Evolutionary conservation across 1,140 invertebrate genomes (phyloP), one percentile per base, ranked within the genome.

Genomic region (Eupristina koningsbergeri): DNA sequence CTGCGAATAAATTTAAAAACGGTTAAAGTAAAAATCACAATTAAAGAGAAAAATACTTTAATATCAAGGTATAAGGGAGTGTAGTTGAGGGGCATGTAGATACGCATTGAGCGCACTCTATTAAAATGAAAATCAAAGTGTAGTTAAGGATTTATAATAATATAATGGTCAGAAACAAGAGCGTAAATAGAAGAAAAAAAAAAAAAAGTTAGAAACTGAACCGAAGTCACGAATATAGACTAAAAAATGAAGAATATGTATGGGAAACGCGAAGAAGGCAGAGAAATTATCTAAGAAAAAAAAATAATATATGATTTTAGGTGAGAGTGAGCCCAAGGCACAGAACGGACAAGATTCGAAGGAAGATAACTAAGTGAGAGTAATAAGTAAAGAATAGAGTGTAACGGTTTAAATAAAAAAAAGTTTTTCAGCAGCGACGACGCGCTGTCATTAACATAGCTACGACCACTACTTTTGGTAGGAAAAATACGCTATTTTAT

Each of bases 401-500:
- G 64, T 45, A 74, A 80, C 29, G 47, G 64, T 53, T 34, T 13
- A 76, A 22, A 53, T 5, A 76, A 58, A 63, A 76, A 50, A 80
- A 76, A 77, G 76, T 78, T 83, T 83, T 47, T 83, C 61, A 77
- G 81, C 81, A 77, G 81, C 74, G 22, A 83, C 75, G 22, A 73
- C 53, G 53, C 67, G 77, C 67, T 73, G 73, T 71, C 31, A 76
- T 74, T 79, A 50, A 74, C 89, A 87, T 88, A 89, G 89, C 89
- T 88, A 91, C 89, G 90, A 91, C 89, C 89, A 90, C 88, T 89
- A 90, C 87, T 86, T n/a, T 89, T 89, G 87, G 88, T 87, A 90
- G 90, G 89, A 89, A n/a, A n/a, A 87, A 88, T 85, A 89, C 87
- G 90, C 90, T 91, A 91, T 87, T 91, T 91, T 88, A 81, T 36